A percentile compares a stretch with the other conserved stretches of the same genome.
phyloP scores from a whole-genome alignment of 2,888 invertebrate genomes.

The Apamea anceps region DNA sequence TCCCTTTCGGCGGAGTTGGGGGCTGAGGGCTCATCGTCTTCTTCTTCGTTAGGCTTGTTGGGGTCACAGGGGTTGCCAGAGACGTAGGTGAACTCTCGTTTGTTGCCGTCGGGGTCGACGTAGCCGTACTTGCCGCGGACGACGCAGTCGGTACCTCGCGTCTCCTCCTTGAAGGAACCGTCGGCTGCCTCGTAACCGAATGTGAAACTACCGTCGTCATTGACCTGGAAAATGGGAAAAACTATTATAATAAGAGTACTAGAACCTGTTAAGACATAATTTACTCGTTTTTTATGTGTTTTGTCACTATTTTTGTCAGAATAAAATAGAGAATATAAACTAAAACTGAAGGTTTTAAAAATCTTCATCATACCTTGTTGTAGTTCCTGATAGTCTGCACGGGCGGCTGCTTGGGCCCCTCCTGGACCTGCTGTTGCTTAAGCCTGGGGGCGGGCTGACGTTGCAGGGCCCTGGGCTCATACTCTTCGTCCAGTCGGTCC shows the following conservation, averaged over 20 bases:
- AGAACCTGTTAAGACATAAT: neutral
- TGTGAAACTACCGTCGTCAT: constrained; percentile 96
- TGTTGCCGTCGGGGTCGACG: constrained; percentile 96
- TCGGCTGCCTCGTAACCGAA: constrained; percentile 96
- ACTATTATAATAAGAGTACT: neutral
- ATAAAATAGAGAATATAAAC: neutral
- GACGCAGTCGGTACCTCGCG: constrained; percentile 95
- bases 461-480: constrained; percentile 79
- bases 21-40: constrained; percentile 89
- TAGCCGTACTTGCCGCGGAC: constrained; percentile 97
- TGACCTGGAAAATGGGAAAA: constrained; percentile 86
- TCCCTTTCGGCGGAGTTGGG: constrained; percentile 91
- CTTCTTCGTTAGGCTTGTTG: constrained; percentile 93
- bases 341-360: neutral
- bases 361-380: constrained; percentile 89
- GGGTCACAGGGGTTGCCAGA: constrained; percentile 96
- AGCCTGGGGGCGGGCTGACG: constrained; percentile 71
- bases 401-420: constrained; percentile 92
- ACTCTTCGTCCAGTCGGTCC: constrained; percentile 83
- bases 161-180: constrained; percentile 96
- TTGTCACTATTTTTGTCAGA: neutral
- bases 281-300: neutral
- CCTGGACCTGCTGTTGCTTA: constrained; percentile 79
- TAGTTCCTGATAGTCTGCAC: constrained; percentile 96
- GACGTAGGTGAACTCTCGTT: constrained; percentile 96